Conservation (phyloP, 92 coral and sea anemone genomes). For the Nematostella vectensis region DNA sequence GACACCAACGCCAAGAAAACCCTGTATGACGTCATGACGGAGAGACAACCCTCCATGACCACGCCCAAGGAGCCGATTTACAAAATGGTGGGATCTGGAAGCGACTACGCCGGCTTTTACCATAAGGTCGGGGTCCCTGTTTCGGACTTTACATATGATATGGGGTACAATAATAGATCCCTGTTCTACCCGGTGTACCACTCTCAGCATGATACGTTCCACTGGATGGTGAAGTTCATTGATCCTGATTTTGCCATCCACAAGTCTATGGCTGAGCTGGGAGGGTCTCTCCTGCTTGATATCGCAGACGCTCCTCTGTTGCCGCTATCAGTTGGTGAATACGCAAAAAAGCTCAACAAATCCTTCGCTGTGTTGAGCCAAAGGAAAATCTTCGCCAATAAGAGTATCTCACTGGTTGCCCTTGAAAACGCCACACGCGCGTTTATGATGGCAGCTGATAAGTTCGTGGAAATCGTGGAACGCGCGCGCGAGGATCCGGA, state of each 20-base stretch:
- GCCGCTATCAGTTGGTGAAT: constrained; percentile 39
- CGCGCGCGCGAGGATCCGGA: constrained; percentile 16
- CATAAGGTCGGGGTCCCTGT: constrained; percentile 76
- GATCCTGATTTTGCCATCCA: constrained; percentile 74
- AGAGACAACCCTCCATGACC: constrained; percentile 24
- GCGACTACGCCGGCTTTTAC: constrained; percentile 76
- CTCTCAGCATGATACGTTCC: constrained; percentile 84
- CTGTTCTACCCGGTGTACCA: constrained; percentile 79
- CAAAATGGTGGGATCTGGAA: constrained; percentile 62
- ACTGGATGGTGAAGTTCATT: constrained; percentile 60
- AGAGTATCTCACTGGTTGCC: constrained; percentile 18
- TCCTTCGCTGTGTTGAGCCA: constrained; percentile 36
- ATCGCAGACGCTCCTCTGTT: constrained; percentile 68
- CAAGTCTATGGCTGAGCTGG: constrained; percentile 51
- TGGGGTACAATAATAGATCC: constrained; percentile 42
- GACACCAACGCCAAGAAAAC: constrained; percentile 77
- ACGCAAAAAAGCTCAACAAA: constrained; percentile 30
- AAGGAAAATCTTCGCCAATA: constrained; percentile 5
- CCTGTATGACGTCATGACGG: constrained; percentile 61
- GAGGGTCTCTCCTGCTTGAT: constrained; percentile 45
- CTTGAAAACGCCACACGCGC: constrained; percentile 23
- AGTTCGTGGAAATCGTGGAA: constrained; percentile 2
- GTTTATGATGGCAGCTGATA: constrained; percentile 8
- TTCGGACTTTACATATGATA: constrained; percentile 45
- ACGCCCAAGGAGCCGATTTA: constrained; percentile 27